phyloP scores from a whole-genome alignment of 2,888 invertebrate species.

The Ophonus ardosiacus region DNA sequence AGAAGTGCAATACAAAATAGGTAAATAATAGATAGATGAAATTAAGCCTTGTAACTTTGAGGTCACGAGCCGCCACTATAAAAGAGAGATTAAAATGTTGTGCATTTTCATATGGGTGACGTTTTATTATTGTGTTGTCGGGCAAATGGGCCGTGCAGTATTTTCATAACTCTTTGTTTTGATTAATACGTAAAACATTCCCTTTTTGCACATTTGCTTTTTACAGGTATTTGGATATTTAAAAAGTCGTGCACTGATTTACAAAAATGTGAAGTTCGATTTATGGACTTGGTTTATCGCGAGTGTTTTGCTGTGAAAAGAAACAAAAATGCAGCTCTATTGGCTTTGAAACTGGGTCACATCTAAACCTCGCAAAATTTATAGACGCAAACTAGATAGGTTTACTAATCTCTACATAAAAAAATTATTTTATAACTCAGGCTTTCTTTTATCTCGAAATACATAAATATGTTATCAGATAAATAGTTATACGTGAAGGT shows the following conservation, averaged over 20 bases:
- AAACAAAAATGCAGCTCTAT: background rate
- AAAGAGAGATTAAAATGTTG: constrained; percentile 71
- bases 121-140: constrained; percentile 46
- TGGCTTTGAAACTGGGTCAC: constrained; percentile 9
- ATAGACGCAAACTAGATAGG: background rate
- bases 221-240: constrained; percentile 36
- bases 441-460: too few species aligned
- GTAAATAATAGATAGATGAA: too few species aligned
- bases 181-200: constrained; percentile 34
- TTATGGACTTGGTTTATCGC: constrained; percentile 1
- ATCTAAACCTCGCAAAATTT: background rate
- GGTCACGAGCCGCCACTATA: too few species aligned
- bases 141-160: constrained; percentile 5
- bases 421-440: background rate
- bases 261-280: constrained; percentile 6
- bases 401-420: background rate
- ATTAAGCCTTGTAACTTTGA: too few species aligned
- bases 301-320: background rate
- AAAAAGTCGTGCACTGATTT: constrained; percentile 17
- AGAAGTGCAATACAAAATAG: too few species aligned
- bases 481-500: too few species aligned
- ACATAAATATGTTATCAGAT: too few species aligned
- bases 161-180: constrained; percentile 25
- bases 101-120: constrained; percentile 70
- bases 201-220: background rate